Percentiles rank a stretch among this genome's conserved stretches.
Conservation (phyloP, 2,113 vertebrate species). For the Chloropsis cyanopogon region DNA sequence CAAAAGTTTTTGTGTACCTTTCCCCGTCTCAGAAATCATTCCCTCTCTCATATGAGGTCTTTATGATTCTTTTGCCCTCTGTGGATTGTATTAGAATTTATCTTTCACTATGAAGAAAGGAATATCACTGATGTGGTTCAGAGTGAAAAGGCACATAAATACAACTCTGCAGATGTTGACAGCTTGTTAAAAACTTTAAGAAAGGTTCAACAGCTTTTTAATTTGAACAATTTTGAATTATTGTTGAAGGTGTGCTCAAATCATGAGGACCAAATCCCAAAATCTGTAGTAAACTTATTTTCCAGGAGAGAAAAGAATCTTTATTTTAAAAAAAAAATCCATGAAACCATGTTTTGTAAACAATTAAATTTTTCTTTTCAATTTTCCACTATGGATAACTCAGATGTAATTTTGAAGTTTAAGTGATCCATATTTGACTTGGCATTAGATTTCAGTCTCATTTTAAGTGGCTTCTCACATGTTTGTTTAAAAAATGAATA, state of each 20-base stretch:
- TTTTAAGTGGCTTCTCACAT: background rate
- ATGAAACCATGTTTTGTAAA: background rate
- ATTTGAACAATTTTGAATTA: slow-evolving; percentile 14
- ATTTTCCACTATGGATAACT: background rate
- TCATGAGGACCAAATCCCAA: background rate
- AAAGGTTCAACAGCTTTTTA: background rate
- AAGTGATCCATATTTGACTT: background rate
- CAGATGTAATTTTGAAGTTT: background rate
- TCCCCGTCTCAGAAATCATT: slow-evolving; percentile 40
- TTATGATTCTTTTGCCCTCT: slow-evolving; percentile 39
- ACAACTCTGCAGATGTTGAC: slow-evolving; percentile 11
- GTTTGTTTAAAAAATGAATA: background rate
- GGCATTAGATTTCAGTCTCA: background rate
- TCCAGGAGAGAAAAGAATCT: background rate
- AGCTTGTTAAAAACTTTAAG: slow-evolving; percentile 23
- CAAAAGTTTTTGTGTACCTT: background rate
- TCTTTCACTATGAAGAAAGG: slow-evolving; percentile 36
- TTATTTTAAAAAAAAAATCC: background rate
- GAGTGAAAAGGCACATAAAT: slow-evolving; percentile 6
- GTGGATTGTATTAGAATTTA: slow-evolving; percentile 43
- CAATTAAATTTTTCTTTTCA: background rate
- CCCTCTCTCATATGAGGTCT: slow-evolving; percentile 3
- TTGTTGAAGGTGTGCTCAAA: background rate
- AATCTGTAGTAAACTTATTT: background rate
- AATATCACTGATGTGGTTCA: background rate